Conservation (phyloP, 2,888 invertebrate genomes). For the Mimas tiliae region DNA sequence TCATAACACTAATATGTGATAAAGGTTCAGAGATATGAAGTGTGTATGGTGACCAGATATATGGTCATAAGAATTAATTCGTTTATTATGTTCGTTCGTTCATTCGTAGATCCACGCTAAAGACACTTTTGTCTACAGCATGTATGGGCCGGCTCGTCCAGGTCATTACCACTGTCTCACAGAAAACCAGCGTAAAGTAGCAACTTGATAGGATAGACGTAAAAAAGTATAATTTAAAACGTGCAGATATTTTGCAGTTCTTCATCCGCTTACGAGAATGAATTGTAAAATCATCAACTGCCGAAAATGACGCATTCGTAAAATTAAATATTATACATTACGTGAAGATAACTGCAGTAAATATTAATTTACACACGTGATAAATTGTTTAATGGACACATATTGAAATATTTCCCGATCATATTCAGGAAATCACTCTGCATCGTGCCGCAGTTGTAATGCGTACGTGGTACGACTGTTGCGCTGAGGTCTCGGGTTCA, state of each 20-base stretch:
- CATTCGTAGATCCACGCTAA: too few species aligned
- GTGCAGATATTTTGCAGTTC: background rate
- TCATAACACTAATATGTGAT: background rate
- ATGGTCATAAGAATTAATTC: background rate
- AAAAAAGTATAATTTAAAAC: background rate
- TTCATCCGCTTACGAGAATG: constrained; percentile 11
- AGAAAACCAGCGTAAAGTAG: too few species aligned
- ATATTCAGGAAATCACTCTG: background rate
- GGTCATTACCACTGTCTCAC: too few species aligned
- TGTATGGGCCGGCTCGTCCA: too few species aligned
- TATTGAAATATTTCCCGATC: background rate
- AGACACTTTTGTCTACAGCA: too few species aligned
- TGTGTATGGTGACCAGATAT: background rate
- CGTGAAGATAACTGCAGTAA: background rate
- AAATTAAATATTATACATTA: background rate
- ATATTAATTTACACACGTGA: background rate
- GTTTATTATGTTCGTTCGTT: background rate
- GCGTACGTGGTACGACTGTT: too few species aligned
- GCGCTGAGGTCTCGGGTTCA: too few species aligned
- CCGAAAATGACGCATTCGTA: background rate
- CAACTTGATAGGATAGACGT: too few species aligned
- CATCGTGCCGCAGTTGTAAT: too few species aligned
- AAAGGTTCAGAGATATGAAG: background rate
- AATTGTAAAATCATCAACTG: background rate
- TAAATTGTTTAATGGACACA: background rate